Conservation (phyloP, 2,888 invertebrate genomes). For the Notodonta dromedarius region DNA sequence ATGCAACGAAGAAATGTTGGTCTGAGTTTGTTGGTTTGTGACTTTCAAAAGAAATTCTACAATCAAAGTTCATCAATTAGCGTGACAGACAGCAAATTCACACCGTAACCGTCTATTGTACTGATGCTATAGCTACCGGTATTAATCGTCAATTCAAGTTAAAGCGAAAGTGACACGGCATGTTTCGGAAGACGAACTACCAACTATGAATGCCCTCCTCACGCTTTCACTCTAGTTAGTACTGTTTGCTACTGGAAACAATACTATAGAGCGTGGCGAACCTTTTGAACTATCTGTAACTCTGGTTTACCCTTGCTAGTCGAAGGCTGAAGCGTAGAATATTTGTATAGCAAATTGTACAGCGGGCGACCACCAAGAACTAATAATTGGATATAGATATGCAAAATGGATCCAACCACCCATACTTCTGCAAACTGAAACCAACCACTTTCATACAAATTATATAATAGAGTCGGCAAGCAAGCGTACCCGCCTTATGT, state of each 20-base stretch:
- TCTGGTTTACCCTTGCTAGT: not conserved
- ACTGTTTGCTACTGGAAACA: constrained; percentile 30
- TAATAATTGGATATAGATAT: too few relatives aligned
- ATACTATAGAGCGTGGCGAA: too few relatives aligned
- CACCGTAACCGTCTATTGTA: constrained; percentile 30
- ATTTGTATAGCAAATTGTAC: too few relatives aligned
- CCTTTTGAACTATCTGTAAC: not conserved
- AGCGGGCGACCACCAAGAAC: too few relatives aligned
- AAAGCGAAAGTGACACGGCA: constrained; percentile 71
- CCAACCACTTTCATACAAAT: too few relatives aligned
- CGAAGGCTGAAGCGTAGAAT: too few relatives aligned
- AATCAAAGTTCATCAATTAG: constrained; percentile 10
- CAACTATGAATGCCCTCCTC: constrained; percentile 58
- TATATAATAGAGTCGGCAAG: too few relatives aligned
- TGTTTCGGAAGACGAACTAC: constrained; percentile 63
- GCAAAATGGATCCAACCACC: too few relatives aligned
- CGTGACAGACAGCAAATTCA: constrained; percentile 16
- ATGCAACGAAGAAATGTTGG: not conserved
- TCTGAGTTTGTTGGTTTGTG: not conserved
- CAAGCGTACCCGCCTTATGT: too few relatives aligned
- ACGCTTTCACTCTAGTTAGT: constrained; percentile 67
- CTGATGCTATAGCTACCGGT: constrained; percentile 23
- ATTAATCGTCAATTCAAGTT: constrained; percentile 40
- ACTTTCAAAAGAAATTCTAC: constrained; percentile 18
- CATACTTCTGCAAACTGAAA: too few relatives aligned